Conservation (phyloP, 2,888 invertebrate genomes). For the Lasioglossum figueresi region DNA sequence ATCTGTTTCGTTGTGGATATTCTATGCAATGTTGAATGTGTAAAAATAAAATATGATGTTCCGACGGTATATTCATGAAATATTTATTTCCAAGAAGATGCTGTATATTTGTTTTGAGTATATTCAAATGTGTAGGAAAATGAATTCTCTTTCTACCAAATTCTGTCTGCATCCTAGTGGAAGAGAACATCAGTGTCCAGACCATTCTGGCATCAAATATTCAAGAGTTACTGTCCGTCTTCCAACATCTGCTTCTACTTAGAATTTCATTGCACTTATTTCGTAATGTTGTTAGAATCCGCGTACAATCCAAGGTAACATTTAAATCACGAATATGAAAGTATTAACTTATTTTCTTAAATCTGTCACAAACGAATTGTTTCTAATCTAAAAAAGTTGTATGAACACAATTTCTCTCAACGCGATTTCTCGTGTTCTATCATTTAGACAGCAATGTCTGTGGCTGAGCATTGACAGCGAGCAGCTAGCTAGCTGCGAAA, state of each 20-base stretch:
- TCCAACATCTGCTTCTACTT: neutral
- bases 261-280: neutral
- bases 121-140: neutral
- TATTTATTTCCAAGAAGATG: neutral
- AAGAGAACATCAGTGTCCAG: neutral
- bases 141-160: neutral
- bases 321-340: too few species aligned
- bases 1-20: neutral
- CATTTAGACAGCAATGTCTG: neutral
- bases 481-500: neutral
- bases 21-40: neutral
- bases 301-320: too few species aligned
- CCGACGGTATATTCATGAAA: neutral
- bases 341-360: too few species aligned
- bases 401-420: neutral
- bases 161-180: neutral
- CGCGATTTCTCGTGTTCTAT: neutral
- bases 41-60: neutral
- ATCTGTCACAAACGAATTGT: neutral
- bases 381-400: neutral
- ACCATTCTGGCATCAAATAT: neutral
- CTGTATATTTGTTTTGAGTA: neutral
- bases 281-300: too few species aligned
- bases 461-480: neutral
- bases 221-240: neutral